Evolutionary conservation across 2,797 vertebrate genomes (phyloP).

Genomic region (Sphenopsis melanotis): DNA sequence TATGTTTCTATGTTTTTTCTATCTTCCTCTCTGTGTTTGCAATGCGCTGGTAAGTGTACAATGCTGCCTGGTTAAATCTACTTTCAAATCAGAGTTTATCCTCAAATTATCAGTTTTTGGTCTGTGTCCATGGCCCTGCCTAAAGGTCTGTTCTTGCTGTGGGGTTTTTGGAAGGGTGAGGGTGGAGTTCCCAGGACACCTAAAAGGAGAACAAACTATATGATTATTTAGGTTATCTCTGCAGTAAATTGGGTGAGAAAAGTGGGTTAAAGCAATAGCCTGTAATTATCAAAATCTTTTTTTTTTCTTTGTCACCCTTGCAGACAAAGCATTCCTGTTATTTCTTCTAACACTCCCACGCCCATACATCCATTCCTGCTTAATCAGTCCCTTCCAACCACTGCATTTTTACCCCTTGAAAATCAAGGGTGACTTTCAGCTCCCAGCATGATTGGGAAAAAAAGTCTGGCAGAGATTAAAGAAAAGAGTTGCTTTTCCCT

Average conservation of each 20-base stretch:
- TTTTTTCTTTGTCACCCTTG: neutral
- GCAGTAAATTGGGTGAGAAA: neutral
- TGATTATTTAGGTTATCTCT: neutral
- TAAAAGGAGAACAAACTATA: neutral
- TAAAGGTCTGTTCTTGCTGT: neutral
- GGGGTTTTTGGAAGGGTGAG: neutral
- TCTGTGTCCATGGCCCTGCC: neutral
- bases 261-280: neutral
- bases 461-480: conserved; percentile 17
- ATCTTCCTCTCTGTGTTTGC: neutral
- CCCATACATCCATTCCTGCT: neutral
- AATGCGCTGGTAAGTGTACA: too few relatives aligned
- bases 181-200: neutral
- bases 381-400: neutral
- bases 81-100: neutral
- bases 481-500: neutral
- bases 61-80: neutral
- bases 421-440: conserved; percentile 28
- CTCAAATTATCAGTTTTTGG: neutral
- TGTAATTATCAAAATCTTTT: neutral
- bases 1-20: neutral
- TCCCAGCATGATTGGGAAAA: neutral
- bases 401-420: neutral
- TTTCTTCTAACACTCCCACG: neutral
- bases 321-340: neutral